Evolutionary conservation across 2,797 vertebrate genomes (phyloP).

Genomic region (Smutsia gigantea): DNA sequence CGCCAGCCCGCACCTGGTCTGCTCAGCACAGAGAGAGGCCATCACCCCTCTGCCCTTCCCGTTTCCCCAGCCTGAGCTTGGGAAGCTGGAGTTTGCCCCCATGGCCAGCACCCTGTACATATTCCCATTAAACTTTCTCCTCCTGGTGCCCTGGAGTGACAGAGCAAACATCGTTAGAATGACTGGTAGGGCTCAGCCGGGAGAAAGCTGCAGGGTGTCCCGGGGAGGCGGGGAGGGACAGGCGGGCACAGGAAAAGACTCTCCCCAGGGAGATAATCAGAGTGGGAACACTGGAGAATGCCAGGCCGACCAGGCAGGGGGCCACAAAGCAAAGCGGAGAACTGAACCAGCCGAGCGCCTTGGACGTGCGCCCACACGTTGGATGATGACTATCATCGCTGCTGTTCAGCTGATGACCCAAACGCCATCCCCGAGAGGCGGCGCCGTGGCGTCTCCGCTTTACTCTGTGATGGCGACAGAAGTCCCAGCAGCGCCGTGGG

Average conservation of each 20-base stretch:
- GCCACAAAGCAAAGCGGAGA: neutral
- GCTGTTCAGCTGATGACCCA: neutral
- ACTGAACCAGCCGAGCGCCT: neutral
- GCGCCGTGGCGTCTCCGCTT: too few relatives aligned
- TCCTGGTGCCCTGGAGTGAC: neutral
- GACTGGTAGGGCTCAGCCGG: too few relatives aligned
- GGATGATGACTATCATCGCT: neutral
- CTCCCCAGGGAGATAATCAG: too few relatives aligned
- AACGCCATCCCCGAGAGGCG: neutral
- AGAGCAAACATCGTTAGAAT: neutral
- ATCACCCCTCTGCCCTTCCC: neutral
- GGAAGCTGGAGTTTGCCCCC: neutral
- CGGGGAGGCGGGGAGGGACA: neutral
- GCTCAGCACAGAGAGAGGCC: neutral
- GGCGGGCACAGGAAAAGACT: too few relatives aligned
- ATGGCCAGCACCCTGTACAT: neutral
- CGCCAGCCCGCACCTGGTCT: too few relatives aligned
- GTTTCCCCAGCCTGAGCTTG: neutral
- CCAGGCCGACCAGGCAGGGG: too few relatives aligned
- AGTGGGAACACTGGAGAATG: too few relatives aligned
- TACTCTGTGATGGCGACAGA: too few relatives aligned
- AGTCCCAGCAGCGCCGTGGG: fast-evolving
- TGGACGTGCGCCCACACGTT: neutral
- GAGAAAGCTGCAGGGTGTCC: too few relatives aligned
- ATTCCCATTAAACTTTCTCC: neutral